Evolutionary conservation across 2,797 vertebrate species (phyloP).

Genomic region (Pangasius djambal): DNA sequence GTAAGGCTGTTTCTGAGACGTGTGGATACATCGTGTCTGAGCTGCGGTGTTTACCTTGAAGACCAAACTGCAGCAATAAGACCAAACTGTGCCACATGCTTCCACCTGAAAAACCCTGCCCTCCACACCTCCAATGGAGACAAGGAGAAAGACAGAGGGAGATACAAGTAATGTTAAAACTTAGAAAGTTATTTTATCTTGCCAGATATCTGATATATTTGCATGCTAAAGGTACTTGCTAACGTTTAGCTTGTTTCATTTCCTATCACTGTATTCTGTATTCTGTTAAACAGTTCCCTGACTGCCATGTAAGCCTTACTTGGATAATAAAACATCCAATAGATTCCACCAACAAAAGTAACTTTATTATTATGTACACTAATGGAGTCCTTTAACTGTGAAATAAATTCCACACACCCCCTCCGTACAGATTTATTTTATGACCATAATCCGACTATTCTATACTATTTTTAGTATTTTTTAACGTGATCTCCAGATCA

Average conservation of each 20-base stretch:
- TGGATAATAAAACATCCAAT: not conserved
- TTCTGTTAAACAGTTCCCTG: not conserved
- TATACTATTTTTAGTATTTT: too few relatives aligned
- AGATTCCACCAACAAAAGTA: not conserved
- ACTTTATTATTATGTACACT: not conserved
- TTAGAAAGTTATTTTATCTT: too few relatives aligned
- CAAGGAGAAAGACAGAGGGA: not conserved
- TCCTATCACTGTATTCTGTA: not conserved
- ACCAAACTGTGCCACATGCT: conserved; percentile 53
- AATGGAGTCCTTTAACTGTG: not conserved
- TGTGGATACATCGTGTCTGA: conserved; percentile 39
- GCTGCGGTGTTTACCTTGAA: conserved; percentile 49
- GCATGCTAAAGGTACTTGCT: not conserved
- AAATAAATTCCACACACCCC: not conserved
- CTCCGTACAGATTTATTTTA: not conserved
- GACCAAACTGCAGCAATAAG: conserved; percentile 54
- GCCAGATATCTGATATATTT: too few relatives aligned
- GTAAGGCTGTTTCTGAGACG: conserved; percentile 32
- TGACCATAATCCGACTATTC: not conserved
- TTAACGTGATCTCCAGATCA: too few relatives aligned
- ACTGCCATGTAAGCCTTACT: not conserved
- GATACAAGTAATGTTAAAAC: not conserved
- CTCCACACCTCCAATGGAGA: conserved; percentile 36
- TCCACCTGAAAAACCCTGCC: conserved; percentile 29
- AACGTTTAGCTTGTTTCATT: not conserved